phyloP scores from a whole-genome alignment of 2,888 invertebrate species.

The Alentia gelatinosa region DNA sequence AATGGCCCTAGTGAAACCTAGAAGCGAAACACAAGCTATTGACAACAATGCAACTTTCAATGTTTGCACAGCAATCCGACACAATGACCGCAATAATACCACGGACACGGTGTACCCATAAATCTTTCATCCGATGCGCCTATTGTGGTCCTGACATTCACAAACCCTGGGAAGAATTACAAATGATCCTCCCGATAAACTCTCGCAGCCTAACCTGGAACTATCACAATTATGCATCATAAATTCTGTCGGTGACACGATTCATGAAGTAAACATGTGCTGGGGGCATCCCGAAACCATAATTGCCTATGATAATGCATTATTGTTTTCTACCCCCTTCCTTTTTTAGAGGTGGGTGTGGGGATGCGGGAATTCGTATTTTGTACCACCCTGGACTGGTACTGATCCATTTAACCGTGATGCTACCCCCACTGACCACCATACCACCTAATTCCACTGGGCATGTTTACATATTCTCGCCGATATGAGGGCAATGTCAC shows the following conservation, averaged over 20 bases:
- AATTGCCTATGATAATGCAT: not conserved
- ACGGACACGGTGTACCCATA: not conserved
- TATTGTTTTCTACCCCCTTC: too few relatives aligned
- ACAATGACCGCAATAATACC: not conserved
- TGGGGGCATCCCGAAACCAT: not conserved
- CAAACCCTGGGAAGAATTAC: not conserved
- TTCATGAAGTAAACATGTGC: not conserved
- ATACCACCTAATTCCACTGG: not conserved
- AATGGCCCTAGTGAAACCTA: not conserved
- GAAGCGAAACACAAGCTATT: not conserved
- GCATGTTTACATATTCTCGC: not conserved
- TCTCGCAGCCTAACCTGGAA: not conserved
- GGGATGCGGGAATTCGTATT: too few relatives aligned
- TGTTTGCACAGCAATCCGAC: not conserved
- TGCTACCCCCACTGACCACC: not conserved
- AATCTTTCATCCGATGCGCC: too few relatives aligned
- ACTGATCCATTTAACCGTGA: not conserved
- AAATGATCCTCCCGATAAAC: not conserved
- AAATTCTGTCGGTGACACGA: not conserved
- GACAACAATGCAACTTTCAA: not conserved
- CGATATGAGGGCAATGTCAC: not conserved
- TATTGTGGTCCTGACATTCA: not conserved
- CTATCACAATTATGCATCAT: not conserved
- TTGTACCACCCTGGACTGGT: not conserved
- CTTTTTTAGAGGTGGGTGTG: too few relatives aligned